phyloP scores from a whole-genome alignment of 1,140 invertebrate genomes.

The Tetramorium simillimum region DNA sequence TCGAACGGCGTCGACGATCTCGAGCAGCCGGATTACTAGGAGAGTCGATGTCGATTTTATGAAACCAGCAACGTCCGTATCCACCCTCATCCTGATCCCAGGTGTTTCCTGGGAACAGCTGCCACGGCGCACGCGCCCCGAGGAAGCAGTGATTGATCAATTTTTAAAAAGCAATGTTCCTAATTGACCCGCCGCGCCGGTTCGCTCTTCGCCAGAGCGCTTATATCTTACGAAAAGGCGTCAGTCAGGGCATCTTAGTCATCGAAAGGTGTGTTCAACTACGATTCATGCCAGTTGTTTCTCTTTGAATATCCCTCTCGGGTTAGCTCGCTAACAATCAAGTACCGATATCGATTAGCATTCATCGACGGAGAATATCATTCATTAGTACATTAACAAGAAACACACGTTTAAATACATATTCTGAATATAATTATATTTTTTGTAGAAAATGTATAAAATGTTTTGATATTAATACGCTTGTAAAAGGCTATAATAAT shows the following conservation, averaged over 20 bases:
- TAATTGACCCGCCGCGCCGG: constrained; percentile 79
- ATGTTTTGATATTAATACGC: background rate
- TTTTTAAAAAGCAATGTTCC: constrained; percentile 83
- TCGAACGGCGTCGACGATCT: constrained; percentile 6
- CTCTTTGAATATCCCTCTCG: constrained; percentile 4
- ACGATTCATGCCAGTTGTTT: constrained; percentile 65
- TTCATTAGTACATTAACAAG: constrained; percentile 22
- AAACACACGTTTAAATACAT: background rate
- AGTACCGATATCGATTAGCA: constrained; percentile 16
- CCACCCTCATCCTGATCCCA: constrained; percentile 76
- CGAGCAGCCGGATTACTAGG: constrained; percentile 25
- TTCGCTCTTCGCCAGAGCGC: constrained; percentile 69
- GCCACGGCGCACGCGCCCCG: constrained; percentile 76
- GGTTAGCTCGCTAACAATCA: background rate
- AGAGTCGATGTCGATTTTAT: constrained; percentile 66
- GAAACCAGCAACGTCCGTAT: constrained; percentile 64
- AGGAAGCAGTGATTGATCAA: constrained; percentile 81
- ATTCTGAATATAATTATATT: background rate
- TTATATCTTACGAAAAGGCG: constrained; percentile 64
- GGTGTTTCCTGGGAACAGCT: constrained; percentile 78
- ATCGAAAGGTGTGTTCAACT: constrained; percentile 81
- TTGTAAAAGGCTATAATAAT: background rate
- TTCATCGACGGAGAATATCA: background rate
- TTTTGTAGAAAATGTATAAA: background rate
- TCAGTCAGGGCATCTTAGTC: constrained; percentile 77